Evolutionary conservation across 2,888 invertebrate genomes (phyloP).

Genomic region (Phorcus lineatus): DNA sequence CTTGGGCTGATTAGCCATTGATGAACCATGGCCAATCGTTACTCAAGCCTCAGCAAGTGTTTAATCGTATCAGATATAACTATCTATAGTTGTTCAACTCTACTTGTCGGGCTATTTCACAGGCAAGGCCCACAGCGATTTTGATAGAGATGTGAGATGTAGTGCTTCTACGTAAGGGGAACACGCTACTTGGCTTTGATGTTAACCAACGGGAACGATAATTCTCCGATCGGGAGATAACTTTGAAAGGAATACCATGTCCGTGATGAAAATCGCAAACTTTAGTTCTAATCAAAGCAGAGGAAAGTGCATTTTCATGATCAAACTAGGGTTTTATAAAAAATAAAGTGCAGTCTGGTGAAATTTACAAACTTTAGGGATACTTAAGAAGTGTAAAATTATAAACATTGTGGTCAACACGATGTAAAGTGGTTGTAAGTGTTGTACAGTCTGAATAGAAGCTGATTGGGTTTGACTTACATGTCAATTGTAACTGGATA

Average conservation of each 20-base stretch:
- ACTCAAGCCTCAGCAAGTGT: not conserved
- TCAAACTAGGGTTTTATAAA: no score
- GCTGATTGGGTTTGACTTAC: no score
- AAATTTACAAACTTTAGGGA: no score
- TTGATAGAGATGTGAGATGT: not conserved
- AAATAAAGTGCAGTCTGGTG: no score
- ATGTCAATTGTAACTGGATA: no score
- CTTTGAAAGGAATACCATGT: conserved; percentile 11
- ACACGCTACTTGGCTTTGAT: not conserved
- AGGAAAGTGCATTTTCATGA: no score
- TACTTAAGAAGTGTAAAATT: no score
- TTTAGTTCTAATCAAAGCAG: no score
- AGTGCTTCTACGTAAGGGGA: not conserved
- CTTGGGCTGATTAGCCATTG: conserved; percentile 1
- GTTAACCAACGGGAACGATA: no score
- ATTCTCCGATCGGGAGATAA: not conserved
- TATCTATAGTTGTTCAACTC: not conserved
- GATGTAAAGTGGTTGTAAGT: no score
- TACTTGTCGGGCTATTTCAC: not conserved
- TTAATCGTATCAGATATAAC: not conserved
- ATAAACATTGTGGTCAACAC: no score
- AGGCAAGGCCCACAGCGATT: not conserved
- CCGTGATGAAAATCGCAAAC: not conserved
- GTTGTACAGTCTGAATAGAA: no score
- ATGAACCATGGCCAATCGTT: not conserved